Evolutionary conservation across 35 echinoderm and acorn worm species (phyloP), one percentile per base, ranked within the genome.

Genomic region (Apostichopus californicus): DNA sequence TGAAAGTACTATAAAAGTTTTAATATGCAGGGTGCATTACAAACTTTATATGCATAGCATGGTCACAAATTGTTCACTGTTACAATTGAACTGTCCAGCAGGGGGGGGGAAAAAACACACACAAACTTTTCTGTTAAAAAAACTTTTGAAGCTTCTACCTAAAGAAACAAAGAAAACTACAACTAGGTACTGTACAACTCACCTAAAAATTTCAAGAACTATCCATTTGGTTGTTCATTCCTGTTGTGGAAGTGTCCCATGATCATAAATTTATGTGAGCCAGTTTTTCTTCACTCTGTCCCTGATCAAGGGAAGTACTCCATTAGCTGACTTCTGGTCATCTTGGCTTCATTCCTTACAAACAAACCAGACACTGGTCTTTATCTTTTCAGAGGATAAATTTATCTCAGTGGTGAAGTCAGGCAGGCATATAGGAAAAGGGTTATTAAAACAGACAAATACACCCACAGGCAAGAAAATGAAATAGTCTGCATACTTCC

Each of bases 401-500:
- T 83, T 55, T 83, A 83, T 83, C 80, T 83, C n/a, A 46, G 34
- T 55, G 0, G 15, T 53, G 21, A 83, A 34, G 26, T 81, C 54
- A 53, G 24, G 80, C 18, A 83, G 80, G 18, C 80, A 55, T 12
- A 55, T 53, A 83, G 80, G 80, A 83, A 83, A 56, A 55, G 21
- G 55, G 80, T 83, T 83, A 83, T 83, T 83, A 56, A 34, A 83
- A 56, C 80, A 83, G 46, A 56, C 1, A 46, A 55, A 83, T 55
- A 9, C 5, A 54, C 80, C 80, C 80, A 55, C 80, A 17, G 52
- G 80, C 34, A 46, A 83, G 55, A 8, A 46, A 83, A 55, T 83
- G 80, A 80, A 83, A 83, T 83, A 83, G 34, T 83, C 80, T 83
- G 25, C 12, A 83, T 55, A 81, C 3, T 81, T 81, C 13, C 23